phyloP scores from a whole-genome alignment of 2,797 vertebrate species.

The Merluccius polli region DNA sequence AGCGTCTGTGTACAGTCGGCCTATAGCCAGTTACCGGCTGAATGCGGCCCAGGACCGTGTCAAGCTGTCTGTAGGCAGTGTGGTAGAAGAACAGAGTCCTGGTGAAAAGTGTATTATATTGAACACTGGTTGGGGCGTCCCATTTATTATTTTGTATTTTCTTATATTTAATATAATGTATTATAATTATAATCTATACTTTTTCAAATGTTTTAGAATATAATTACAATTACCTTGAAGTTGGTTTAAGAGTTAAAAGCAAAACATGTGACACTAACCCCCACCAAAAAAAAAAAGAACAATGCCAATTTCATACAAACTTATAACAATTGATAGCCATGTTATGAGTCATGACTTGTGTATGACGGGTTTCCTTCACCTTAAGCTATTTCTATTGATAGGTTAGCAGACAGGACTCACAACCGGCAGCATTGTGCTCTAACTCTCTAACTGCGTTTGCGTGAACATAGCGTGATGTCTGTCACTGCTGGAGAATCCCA shows the following conservation, averaged over 20 bases:
- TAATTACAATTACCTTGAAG: not conserved
- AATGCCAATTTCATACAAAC: not conserved
- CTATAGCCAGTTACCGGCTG: not conserved
- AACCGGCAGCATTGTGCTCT: not conserved
- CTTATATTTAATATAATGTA: not conserved
- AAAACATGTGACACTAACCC: not conserved
- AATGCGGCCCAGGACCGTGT: not conserved
- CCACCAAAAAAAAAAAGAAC: not conserved
- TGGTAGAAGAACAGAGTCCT: not conserved
- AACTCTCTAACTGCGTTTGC: not conserved
- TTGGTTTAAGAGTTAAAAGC: not conserved
- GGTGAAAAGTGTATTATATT: not conserved
- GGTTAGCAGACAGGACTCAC: not conserved
- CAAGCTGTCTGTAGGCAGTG: not conserved
- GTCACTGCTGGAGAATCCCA: conserved; percentile 1
- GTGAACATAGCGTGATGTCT: not conserved
- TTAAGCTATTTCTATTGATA: not conserved
- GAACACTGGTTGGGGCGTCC: not conserved
- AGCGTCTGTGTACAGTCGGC: not conserved
- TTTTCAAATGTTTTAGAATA: not conserved
- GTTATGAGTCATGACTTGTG: not conserved
- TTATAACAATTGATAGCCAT: not conserved
- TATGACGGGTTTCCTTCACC: not conserved
- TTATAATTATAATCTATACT: not conserved
- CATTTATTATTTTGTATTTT: not conserved